phyloP scores from a whole-genome alignment of 2,888 invertebrate species.

The Drosophila sordidapex region DNA sequence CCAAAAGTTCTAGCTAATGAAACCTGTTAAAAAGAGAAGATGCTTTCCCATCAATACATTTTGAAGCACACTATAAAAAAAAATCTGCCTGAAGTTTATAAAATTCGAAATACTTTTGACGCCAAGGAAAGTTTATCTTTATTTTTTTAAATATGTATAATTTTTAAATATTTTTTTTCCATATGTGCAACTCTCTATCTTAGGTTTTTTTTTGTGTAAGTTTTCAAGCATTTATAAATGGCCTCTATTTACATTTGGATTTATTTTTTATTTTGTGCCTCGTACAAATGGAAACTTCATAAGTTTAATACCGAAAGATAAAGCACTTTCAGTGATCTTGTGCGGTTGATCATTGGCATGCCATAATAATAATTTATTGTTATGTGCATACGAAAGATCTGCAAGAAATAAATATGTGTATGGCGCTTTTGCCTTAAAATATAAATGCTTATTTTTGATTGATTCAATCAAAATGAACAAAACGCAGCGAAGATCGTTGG shows the following conservation, averaged over 20 bases:
- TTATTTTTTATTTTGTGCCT: not conserved
- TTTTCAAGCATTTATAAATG: not conserved
- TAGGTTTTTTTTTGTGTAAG: not conserved
- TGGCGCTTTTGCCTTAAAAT: constrained; percentile 37
- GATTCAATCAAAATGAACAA: constrained; percentile 82
- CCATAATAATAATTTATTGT: constrained; percentile 73
- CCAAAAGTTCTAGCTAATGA: constrained; percentile 16
- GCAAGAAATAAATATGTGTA: constrained; percentile 42
- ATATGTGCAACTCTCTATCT: not conserved
- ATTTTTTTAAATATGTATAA: not conserved
- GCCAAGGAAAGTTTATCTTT: not conserved
- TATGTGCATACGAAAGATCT: constrained; percentile 61
- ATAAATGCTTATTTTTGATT: constrained; percentile 79
- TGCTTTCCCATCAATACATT: not conserved
- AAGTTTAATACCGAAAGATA: constrained; percentile 48
- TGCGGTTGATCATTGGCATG: constrained; percentile 41
- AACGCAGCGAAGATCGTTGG: constrained; percentile 63
- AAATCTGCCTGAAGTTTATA: no score
- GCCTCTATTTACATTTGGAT: not conserved
- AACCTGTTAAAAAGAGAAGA: not conserved
- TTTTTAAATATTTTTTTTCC: no score
- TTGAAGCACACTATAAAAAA: not conserved
- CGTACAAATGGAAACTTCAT: constrained; percentile 56
- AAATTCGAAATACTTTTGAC: no score
- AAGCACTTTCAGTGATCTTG: constrained; percentile 20